Evolutionary conservation across 35 echinoderm and acorn worm species (phyloP), one percentile per base, ranked within the genome.

Genomic region (Hemicentrotus pulcherrimus): DNA sequence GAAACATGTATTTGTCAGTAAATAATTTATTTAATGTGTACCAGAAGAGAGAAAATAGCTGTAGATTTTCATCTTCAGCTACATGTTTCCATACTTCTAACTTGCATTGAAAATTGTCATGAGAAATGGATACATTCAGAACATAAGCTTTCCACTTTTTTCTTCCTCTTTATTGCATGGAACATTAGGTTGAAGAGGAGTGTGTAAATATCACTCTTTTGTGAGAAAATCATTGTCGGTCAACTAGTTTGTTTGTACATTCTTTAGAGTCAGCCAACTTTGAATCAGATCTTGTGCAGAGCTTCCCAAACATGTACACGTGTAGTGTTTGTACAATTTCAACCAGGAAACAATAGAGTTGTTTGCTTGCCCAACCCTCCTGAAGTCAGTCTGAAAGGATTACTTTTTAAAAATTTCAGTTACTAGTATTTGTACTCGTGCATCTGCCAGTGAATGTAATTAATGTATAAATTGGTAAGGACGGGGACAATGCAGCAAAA

Each of bases 141-240:
- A 78, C 65, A 78, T 78, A 78, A 78, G 19, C 22, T n/a, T 78
- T 78, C 65, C 22, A 28, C 22, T 7, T 78, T 78, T 59, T 78
- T 78, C 19, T 78, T 28, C 22, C 19, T n/a, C 4, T 78, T 28
- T 78, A 78, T 78, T 78, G 24, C 7, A 78, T n/a, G 28, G 65
- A 78, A 78, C 65, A 78, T 28, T 78, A 78, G 6, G 65, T 28
- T 78, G 28, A 78, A 78, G 65, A 78, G 65, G 18, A 24, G 65
- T 78, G 65, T 78, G 65, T 78, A 78, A 78, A 78, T 78, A 78
- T 78, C 5, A 78, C 65, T n/a, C 65, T 78, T n/a, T 78, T 78
- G 65, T 78, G 65, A 78, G 65, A 78, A 78, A 78, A n/a, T 78
- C 65, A 78, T 78, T 78, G 65, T 78, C 65, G 19, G 19, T 78